phyloP scores from a whole-genome alignment of 2,888 invertebrate species.

The Brachypalpus laphriformis region DNA sequence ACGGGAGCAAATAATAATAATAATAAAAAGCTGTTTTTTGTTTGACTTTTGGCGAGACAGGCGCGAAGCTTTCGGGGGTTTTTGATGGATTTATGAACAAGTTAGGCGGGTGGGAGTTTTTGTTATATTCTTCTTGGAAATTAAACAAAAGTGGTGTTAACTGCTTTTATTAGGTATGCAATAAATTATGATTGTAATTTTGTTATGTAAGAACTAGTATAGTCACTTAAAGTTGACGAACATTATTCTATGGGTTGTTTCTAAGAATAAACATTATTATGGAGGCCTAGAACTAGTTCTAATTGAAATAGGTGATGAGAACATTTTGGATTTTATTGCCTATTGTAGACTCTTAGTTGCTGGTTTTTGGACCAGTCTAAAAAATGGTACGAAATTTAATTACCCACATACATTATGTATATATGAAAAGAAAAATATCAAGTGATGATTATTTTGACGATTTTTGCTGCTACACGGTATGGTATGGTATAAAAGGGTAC shows the following conservation, averaged over 20 bases:
- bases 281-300: not conserved
- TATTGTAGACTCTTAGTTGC: too few relatives aligned
- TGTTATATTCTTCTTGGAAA: conserved; percentile 7
- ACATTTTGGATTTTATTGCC: not conserved
- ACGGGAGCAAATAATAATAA: conserved; percentile 11
- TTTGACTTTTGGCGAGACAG: not conserved
- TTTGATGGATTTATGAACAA: conserved; percentile 6
- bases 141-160: not conserved
- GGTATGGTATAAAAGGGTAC: too few relatives aligned
- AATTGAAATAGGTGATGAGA: not conserved
- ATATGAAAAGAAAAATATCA: too few relatives aligned
- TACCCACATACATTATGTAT: too few relatives aligned
- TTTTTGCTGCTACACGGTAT: too few relatives aligned
- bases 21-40: not conserved
- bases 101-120: not conserved
- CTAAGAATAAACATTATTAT: not conserved
- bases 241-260: conserved; percentile 1
- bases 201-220: not conserved
- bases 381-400: too few relatives aligned
- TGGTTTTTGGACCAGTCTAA: too few relatives aligned
- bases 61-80: not conserved
- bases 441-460: too few relatives aligned
- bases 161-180: not conserved
- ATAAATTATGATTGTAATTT: not conserved
- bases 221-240: not conserved